Evolutionary conservation across 2,888 invertebrate genomes (phyloP).

Genomic region (Cheilosia vernalis): DNA sequence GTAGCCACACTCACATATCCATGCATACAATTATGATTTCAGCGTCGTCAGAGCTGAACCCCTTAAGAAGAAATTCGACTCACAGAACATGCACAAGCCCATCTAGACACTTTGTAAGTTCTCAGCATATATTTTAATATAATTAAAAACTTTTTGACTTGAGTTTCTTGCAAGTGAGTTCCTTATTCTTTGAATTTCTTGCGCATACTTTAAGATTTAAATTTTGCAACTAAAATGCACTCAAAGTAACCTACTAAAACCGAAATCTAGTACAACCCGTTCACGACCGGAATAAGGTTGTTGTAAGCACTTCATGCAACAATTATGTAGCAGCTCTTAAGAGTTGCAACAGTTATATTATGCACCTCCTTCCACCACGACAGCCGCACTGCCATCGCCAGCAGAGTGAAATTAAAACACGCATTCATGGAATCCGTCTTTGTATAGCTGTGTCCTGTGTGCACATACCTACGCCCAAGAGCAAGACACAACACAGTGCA

Average conservation of each 20-base stretch:
- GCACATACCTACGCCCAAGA: not conserved
- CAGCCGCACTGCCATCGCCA: constrained; percentile 1
- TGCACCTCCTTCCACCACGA: constrained; percentile 13
- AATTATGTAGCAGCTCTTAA: constrained; percentile 61
- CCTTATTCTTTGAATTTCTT: constrained; percentile 2
- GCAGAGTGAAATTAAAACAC: constrained; percentile 53
- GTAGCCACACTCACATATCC: too few relatives aligned
- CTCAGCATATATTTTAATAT: constrained; percentile 26
- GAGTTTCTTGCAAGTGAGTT: constrained; percentile 15
- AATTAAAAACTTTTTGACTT: constrained; percentile 41
- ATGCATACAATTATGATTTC: too few relatives aligned
- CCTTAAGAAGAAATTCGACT: not conserved
- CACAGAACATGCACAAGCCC: not conserved
- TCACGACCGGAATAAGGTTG: constrained; percentile 66
- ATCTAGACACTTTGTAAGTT: constrained; percentile 8
- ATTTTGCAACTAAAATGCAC: constrained; percentile 64
- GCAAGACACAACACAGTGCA: constrained; percentile 39
- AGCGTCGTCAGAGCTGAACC: too few relatives aligned
- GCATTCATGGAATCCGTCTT: constrained; percentile 70
- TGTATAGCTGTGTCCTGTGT: constrained; percentile 6
- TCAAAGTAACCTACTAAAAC: constrained; percentile 71
- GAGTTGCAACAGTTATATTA: constrained; percentile 65
- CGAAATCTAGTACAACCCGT: constrained; percentile 60
- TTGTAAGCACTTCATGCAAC: constrained; percentile 73
- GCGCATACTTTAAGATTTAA: constrained; percentile 36